Percentiles rank a stretch among this genome's conserved stretches.
Evolutionary conservation across 2,113 vertebrate genomes (phyloP).

Genomic region (Pardalotus punctatus): DNA sequence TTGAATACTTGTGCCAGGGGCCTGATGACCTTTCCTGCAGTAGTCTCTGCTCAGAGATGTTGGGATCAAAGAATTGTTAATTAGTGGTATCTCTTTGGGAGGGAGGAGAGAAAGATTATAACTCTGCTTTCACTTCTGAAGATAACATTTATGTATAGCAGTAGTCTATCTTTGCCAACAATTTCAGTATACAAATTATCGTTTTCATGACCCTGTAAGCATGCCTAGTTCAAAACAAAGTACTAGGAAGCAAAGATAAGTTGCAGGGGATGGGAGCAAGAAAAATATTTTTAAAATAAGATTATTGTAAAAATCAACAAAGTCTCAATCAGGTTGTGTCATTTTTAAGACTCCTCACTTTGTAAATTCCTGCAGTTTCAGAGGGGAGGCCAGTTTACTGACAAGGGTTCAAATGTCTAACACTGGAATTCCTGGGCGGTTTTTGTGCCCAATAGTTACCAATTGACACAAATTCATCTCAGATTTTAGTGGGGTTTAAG

Average conservation of each 20-base stretch:
- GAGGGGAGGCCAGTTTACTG: neutral
- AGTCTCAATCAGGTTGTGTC: neutral
- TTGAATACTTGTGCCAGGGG: neutral
- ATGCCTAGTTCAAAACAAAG: conserved; percentile 10
- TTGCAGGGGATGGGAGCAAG: neutral
- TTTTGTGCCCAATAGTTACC: neutral
- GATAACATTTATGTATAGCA: neutral
- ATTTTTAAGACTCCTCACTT: neutral
- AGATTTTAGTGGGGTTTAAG: neutral
- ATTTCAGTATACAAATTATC: neutral
- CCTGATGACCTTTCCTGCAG: neutral
- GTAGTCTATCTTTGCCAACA: neutral
- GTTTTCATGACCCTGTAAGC: neutral
- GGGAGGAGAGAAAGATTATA: neutral
- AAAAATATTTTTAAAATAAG: neutral
- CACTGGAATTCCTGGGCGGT: neutral
- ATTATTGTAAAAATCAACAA: neutral
- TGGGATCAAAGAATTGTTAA: conserved; percentile 51
- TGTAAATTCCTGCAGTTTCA: neutral
- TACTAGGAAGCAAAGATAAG: neutral
- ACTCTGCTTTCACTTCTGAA: neutral
- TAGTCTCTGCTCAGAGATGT: neutral
- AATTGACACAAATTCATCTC: neutral
- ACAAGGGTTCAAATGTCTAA: neutral
- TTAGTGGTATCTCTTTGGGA: neutral